Percentiles rank a stretch among this genome's conserved stretches.
These are phyloP conservation scores for Drosophila hawaiiensis DNA, from an alignment of 2,888 invertebrate species.

Conservation along the genomic window DNA sequence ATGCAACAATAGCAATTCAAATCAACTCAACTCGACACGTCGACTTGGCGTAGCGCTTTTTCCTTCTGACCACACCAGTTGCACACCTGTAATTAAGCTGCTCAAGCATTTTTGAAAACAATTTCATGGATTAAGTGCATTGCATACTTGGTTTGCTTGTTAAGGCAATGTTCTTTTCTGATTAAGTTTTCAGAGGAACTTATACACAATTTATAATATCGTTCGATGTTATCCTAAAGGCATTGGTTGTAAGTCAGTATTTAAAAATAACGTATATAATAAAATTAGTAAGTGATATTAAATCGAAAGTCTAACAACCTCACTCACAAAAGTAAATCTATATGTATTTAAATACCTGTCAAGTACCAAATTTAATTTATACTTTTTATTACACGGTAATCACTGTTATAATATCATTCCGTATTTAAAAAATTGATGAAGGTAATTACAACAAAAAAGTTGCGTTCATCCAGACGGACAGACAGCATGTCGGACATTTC, in stretches of 20 bases:
- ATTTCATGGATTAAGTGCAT: constrained; percentile 4
- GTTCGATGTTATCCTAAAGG: not conserved
- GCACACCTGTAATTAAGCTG: constrained; percentile 31
- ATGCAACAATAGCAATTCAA: constrained; percentile 63
- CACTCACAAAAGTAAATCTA: not conserved
- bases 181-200: not conserved
- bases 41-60: constrained; percentile 24
- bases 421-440: too few relatives aligned
- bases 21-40: constrained; percentile 28
- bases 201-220: not conserved
- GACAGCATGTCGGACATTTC: too few relatives aligned
- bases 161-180: not conserved
- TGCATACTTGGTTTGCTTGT: not conserved
- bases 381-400: too few relatives aligned
- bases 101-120: constrained; percentile 18
- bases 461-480: too few relatives aligned
- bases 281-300: not conserved
- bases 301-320: too few relatives aligned
- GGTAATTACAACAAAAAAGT: too few relatives aligned
- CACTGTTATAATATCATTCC: too few relatives aligned
- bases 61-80: constrained; percentile 55
- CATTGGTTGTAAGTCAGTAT: not conserved
- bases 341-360: not conserved
- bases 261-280: not conserved
- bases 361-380: too few relatives aligned